A percentile compares a stretch with the other conserved stretches of the same genome.
Conservation (phyloP, 2,113 vertebrate species). For the Paralichthys olivaceus region DNA sequence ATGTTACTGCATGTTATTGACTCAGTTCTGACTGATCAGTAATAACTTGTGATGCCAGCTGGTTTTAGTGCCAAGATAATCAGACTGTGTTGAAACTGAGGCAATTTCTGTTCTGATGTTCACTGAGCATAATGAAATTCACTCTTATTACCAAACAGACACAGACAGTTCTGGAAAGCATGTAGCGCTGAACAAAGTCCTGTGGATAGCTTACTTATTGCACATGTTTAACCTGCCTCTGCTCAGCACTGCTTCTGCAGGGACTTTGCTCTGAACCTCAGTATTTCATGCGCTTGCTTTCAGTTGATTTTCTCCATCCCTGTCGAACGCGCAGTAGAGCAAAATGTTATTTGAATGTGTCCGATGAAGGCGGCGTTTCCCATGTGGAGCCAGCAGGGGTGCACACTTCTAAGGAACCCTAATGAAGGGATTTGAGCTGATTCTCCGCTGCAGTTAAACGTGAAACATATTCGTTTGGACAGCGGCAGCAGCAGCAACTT, state of each 20-base stretch:
- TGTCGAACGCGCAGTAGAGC: not conserved
- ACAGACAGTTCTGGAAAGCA: not conserved
- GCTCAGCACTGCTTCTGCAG: not conserved
- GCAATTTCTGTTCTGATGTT: not conserved
- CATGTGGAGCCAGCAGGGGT: constrained; percentile 51
- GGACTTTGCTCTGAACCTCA: constrained; percentile 1
- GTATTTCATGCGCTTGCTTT: not conserved
- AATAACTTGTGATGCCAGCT: too few relatives aligned
- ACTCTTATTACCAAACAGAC: not conserved
- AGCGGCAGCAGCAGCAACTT: constrained; percentile 13
- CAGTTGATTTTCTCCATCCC: not conserved
- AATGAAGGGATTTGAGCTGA: constrained; percentile 60
- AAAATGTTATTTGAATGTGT: constrained; percentile 30
- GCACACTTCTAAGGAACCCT: constrained; percentile 37
- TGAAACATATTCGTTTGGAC: constrained; percentile 18
- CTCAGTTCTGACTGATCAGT: too few relatives aligned
- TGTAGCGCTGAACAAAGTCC: constrained; percentile 70
- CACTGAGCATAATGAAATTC: not conserved
- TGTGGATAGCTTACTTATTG: constrained; percentile 68
- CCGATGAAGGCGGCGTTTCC: constrained; percentile 11
- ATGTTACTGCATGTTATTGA: too few relatives aligned
- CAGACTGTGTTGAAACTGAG: not conserved
- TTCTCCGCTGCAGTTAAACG: constrained; percentile 33
- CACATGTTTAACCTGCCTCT: not conserved
- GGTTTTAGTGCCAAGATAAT: not conserved